Conservation (phyloP, 1,140 invertebrate species). For the Hypsibius dujardini region DNA sequence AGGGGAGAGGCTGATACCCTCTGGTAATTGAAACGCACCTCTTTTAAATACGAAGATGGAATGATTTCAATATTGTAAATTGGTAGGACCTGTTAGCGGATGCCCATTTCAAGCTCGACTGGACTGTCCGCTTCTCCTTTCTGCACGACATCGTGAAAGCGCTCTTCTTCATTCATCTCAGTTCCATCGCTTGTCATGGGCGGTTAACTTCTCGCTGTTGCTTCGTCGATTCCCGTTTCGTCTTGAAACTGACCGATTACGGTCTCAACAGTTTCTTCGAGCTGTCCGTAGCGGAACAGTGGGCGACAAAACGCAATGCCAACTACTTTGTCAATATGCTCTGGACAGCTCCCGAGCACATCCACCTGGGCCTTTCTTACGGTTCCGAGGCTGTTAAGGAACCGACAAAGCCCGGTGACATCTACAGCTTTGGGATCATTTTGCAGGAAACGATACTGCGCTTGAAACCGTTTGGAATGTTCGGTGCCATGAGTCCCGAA, state of each 20-base stretch:
- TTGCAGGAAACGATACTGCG: constrained; percentile 20
- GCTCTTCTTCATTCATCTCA: neutral
- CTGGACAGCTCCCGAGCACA: constrained; percentile 8
- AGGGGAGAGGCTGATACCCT: neutral
- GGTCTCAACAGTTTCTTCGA: constrained; percentile 12
- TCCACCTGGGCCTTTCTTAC: neutral
- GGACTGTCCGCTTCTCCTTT: constrained; percentile 1
- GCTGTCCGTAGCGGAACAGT: constrained; percentile 6
- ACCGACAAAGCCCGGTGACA: constrained; percentile 1
- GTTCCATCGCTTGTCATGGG: neutral
- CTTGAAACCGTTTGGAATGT: constrained; percentile 25
- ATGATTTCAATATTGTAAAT: neutral
- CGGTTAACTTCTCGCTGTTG: neutral
- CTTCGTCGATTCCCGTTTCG: constrained; percentile 6
- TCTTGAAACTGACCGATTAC: neutral
- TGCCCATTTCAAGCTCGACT: neutral
- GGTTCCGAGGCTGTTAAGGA: neutral
- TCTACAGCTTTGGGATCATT: constrained; percentile 16
- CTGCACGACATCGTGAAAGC: constrained; percentile 14
- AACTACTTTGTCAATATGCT: neutral
- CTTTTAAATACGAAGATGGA: neutral
- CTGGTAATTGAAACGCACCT: neutral
- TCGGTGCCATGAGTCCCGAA: constrained; percentile 15
- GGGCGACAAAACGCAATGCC: neutral
- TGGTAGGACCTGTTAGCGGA: neutral